Conservation (phyloP, 2,888 invertebrate genomes). For the Drosophila austrosaltans region DNA sequence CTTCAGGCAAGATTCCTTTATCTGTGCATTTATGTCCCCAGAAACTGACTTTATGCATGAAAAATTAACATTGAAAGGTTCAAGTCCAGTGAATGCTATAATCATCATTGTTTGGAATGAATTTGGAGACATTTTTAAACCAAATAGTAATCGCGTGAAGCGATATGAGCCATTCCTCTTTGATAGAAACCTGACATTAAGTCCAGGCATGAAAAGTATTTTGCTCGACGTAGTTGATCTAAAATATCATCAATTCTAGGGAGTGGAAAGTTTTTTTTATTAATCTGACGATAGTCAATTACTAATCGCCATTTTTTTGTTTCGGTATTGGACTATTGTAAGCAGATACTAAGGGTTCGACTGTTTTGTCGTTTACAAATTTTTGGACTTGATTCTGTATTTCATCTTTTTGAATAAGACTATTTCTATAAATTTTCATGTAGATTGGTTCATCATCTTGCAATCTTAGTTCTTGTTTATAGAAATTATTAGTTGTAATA, state of each 20-base stretch:
- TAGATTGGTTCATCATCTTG: not conserved
- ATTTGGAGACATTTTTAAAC: too few relatives aligned
- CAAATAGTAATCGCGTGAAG: too few relatives aligned
- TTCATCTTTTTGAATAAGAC: too few relatives aligned
- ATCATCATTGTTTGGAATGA: too few relatives aligned
- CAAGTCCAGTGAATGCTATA: too few relatives aligned
- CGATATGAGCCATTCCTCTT: too few relatives aligned
- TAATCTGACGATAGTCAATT: not conserved
- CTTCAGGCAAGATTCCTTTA: too few relatives aligned
- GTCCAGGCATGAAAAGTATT: slow-evolving; percentile 13
- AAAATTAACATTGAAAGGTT: too few relatives aligned
- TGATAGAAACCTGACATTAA: slow-evolving; percentile 7
- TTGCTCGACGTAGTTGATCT: slow-evolving; percentile 9
- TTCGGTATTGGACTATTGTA: slow-evolving; percentile 8
- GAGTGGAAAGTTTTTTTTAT: not conserved
- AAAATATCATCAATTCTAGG: slow-evolving; percentile 6
- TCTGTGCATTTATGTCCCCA: too few relatives aligned
- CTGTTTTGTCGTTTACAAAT: not conserved
- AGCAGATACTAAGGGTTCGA: not conserved
- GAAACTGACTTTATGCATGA: too few relatives aligned
- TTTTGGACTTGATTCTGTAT: not conserved
- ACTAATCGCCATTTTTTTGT: slow-evolving; percentile 12
- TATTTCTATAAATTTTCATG: not conserved
- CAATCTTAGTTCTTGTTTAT: slow-evolving; percentile 11
- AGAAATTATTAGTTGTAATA: slow-evolving; percentile 7